These are phyloP conservation scores for Littorina saxatilis DNA, from an alignment of 1,140 invertebrate genomes.

Conservation along the genomic window DNA sequence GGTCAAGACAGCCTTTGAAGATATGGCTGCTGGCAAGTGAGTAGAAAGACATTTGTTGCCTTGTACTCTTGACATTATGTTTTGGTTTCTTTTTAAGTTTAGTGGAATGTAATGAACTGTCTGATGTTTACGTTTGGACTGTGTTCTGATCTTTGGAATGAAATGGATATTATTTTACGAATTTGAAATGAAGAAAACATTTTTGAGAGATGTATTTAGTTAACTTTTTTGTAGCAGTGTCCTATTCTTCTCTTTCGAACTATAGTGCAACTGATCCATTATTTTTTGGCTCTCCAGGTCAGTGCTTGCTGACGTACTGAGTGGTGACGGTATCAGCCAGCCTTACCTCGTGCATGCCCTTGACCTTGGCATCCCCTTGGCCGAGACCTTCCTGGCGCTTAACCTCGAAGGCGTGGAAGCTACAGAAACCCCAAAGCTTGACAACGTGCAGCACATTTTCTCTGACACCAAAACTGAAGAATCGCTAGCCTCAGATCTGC, in stretches of 20 bases:
- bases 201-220: too few species aligned
- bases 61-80: too few species aligned
- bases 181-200: too few species aligned
- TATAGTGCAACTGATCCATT: too few species aligned
- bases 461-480: neutral
- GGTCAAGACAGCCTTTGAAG: conserved; percentile 44
- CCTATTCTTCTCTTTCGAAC: too few species aligned
- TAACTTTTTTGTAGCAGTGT: too few species aligned
- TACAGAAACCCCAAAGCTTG: neutral
- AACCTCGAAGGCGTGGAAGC: neutral
- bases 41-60: too few species aligned
- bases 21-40: conserved; percentile 57
- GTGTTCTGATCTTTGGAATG: too few species aligned
- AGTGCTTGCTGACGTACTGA: neutral
- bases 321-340: neutral
- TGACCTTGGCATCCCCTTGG: conserved; percentile 1
- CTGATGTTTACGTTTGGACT: too few species aligned
- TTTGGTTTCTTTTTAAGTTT: too few species aligned
- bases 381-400: neutral
- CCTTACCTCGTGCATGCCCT: neutral
- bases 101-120: too few species aligned
- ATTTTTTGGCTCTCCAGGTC: conserved; percentile 8
- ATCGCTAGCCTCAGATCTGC: neutral
- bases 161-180: too few species aligned
- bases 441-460: neutral